phyloP scores from a whole-genome alignment of 2,888 invertebrate species.

The Heliconius charithonia region DNA sequence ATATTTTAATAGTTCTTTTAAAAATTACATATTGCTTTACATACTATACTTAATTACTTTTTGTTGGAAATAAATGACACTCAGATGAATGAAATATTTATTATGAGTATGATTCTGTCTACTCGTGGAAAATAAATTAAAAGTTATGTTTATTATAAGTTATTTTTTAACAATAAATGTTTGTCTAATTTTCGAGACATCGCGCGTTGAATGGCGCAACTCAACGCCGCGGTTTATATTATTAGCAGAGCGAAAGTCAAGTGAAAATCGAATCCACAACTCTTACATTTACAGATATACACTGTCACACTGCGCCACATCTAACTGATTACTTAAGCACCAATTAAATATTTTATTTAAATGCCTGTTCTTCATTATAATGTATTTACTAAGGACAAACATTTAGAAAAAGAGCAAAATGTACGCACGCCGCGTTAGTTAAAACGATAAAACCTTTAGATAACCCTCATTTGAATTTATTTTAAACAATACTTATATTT shows the following conservation, averaged over 20 bases:
- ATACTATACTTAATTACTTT: too few relatives aligned
- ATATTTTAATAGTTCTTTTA: too few relatives aligned
- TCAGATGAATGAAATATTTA: too few relatives aligned
- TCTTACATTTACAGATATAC: neutral
- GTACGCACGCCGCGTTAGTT: slow-evolving; percentile 38
- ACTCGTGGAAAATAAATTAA: too few relatives aligned
- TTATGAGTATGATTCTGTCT: too few relatives aligned
- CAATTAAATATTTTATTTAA: neutral
- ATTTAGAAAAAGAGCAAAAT: slow-evolving; percentile 30
- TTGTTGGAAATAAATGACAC: too few relatives aligned
- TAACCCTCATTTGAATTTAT: slow-evolving; percentile 40
- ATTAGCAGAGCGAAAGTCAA: neutral
- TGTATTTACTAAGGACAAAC: neutral
- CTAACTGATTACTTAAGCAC: neutral
- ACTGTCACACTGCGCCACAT: neutral
- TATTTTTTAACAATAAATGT: too few relatives aligned
- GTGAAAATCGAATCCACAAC: neutral
- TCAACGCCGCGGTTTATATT: neutral
- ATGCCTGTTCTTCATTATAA: slow-evolving; percentile 8
- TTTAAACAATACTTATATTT: slow-evolving; percentile 41
- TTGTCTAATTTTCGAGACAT: too few relatives aligned
- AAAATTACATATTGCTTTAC: too few relatives aligned
- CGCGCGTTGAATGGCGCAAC: neutral
- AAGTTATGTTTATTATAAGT: too few relatives aligned
- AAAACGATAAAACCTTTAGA: slow-evolving; percentile 34